A percentile compares a stretch with the other conserved stretches of the same genome.
phyloP scores from a whole-genome alignment of 2,797 vertebrate genomes.

The Pipistrellus pygmaeus region DNA sequence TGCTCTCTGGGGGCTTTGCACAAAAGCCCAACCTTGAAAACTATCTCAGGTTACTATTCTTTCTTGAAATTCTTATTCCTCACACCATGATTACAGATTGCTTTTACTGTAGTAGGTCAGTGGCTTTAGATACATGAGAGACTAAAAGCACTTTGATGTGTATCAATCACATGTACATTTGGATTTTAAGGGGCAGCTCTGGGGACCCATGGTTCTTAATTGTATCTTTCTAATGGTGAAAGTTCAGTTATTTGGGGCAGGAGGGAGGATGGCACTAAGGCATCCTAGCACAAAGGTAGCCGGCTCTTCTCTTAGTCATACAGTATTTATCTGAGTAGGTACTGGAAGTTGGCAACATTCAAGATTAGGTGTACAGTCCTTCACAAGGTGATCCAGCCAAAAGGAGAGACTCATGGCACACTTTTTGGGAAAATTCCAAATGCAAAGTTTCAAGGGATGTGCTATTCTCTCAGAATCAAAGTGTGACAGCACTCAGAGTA shows the following conservation, averaged over 20 bases:
- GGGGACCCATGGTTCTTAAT: background rate
- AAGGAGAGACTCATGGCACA: background rate
- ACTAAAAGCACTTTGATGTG: background rate
- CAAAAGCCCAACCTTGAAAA: conserved; percentile 13
- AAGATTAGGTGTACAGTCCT: background rate
- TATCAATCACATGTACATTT: background rate
- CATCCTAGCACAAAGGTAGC: background rate
- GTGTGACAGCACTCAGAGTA: background rate
- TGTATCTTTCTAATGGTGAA: background rate
- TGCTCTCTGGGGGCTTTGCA: background rate
- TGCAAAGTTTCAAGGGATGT: background rate
- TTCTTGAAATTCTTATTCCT: conserved; percentile 15
- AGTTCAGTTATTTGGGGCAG: background rate
- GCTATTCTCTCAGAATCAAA: background rate
- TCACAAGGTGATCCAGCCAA: background rate
- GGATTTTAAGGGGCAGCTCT: background rate
- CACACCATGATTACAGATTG: background rate
- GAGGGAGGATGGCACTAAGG: background rate
- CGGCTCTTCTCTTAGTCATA: background rate
- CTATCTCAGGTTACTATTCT: background rate
- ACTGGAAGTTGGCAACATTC: background rate
- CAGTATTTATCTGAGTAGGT: background rate
- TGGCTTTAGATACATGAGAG: background rate
- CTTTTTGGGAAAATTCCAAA: background rate
- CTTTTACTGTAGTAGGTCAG: conserved; percentile 1